These are phyloP conservation scores for Coelopa pilipes DNA, from an alignment of 2,888 invertebrate genomes.

Conservation along the genomic window DNA sequence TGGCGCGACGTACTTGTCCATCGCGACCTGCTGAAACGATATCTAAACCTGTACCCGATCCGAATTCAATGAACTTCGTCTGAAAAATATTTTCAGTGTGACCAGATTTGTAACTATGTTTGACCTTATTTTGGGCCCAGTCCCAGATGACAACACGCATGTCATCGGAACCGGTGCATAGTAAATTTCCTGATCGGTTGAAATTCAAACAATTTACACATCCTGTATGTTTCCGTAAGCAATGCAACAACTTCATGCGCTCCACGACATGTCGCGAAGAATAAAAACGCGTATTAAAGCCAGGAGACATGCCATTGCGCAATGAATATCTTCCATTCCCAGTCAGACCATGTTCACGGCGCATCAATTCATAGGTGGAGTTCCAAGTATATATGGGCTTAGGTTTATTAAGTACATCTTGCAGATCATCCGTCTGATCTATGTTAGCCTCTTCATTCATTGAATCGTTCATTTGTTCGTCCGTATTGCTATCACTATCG, in stretches of 20 bases:
- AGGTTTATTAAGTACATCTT: conserved; percentile 52
- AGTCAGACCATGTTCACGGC: conserved; percentile 58
- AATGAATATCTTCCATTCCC: conserved; percentile 44
- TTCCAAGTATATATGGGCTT: conserved; percentile 60
- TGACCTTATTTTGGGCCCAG: conserved; percentile 79
- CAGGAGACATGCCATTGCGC: conserved; percentile 44
- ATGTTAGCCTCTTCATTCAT: conserved; percentile 31
- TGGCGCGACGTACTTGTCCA: conserved; percentile 79
- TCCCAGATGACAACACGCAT: conserved; percentile 88
- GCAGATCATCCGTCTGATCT: conserved; percentile 23
- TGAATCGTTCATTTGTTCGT: conserved; percentile 33
- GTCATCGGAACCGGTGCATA: conserved; percentile 94
- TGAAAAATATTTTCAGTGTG: conserved; percentile 92
- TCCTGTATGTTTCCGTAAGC: conserved; percentile 82
- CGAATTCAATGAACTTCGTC: conserved; percentile 82
- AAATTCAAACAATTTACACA: conserved; percentile 95
- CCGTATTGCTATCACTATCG: conserved; percentile 23
- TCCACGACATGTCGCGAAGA: conserved; percentile 85
- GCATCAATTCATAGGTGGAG: conserved; percentile 54
- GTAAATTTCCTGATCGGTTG: conserved; percentile 75
- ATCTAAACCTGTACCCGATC: conserved; percentile 74
- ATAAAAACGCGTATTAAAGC: conserved; percentile 78
- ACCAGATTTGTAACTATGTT: conserved; percentile 79
- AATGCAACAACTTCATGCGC: conserved; percentile 81
- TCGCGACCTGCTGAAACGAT: conserved; percentile 91